Base-by-base conservation (phyloP, 2,113 vertebrate species). In the Cottus gobio region DNA sequence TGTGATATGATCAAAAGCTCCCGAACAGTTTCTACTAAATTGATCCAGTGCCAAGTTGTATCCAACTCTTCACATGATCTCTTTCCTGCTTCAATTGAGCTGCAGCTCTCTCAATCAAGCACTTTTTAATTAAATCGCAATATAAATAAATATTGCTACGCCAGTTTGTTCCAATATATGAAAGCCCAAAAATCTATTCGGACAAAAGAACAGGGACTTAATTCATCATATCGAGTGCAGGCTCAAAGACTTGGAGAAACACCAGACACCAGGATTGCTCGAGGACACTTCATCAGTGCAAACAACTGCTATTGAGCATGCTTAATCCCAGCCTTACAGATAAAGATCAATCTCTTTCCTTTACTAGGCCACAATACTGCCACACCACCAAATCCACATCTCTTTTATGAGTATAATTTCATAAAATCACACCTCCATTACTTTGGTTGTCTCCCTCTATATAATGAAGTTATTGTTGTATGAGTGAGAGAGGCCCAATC, bases 381-480 rank as follows among this genome's bases (percentile, higher is more conserved):
- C 70, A 56, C 79, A 34, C n/a, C 30, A 72, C 11, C 7, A 54
- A 88, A 46, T 50, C 36, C 48, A 80, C n/a, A 30, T 30, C 7
- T 57, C 71, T 79, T 84, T 77, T 71, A 87, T 71, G 57, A 42
- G 71, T 62, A 82, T 76, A 81, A 77, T 88, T 84, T 74, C 42
- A 80, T 75, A 82, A 84, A 77, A 83, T 79, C 82, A 76, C 80
- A 77, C 70, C 69, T 78, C 68, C 69, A 85, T 90, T 89, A 83
- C 66, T 85, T 77, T 26, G 71, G 39, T 80, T 87, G 84, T 85
- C 89, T 85, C 68, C 26, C 67, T 56, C 71, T 31, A 44, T 31
- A 44, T 74, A 87, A 91, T 90, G 56, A 87, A 88, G 82, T 88
- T 86, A 88, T 86, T 88, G 83, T 88, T 90, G 60, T 64, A 68